Evolutionary conservation across 2,797 vertebrate species (phyloP).

Genomic region (Sandelia bainsii): DNA sequence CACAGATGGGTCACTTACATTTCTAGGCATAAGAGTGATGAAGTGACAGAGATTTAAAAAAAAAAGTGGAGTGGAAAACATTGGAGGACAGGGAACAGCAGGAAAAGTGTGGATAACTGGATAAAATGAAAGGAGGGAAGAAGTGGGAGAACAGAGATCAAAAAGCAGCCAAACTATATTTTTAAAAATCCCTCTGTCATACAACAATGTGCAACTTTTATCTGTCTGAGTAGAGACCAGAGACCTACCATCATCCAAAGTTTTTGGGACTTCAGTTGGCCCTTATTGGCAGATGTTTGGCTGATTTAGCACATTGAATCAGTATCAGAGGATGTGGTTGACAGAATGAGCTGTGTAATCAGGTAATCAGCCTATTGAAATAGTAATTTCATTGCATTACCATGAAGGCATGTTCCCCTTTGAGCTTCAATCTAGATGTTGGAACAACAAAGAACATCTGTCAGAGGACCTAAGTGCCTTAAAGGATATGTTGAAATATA

Average conservation of each 20-base stretch:
- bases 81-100: neutral
- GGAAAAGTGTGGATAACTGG: neutral
- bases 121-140: conserved; percentile 2
- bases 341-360: conserved; percentile 2
- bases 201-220: neutral
- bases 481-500: too few species aligned
- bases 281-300: neutral
- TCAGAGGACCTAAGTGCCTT: too few species aligned
- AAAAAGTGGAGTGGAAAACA: conserved; percentile 28
- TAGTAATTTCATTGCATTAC: conserved; percentile 10
- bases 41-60: conserved; percentile 7
- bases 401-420: too few species aligned
- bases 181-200: neutral
- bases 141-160: neutral
- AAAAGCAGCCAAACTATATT: neutral
- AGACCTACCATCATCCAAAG: neutral
- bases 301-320: conserved; percentile 17
- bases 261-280: neutral
- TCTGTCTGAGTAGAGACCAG: neutral
- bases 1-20: conserved; percentile 78
- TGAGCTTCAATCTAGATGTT: too few species aligned
- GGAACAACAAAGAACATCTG: too few species aligned
- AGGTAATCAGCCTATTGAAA: conserved; percentile 8
- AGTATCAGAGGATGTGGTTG: conserved; percentile 13
- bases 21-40: conserved; percentile 60